phyloP scores from a whole-genome alignment of 2,113 vertebrate species.

The Atrichornis clamosus region DNA sequence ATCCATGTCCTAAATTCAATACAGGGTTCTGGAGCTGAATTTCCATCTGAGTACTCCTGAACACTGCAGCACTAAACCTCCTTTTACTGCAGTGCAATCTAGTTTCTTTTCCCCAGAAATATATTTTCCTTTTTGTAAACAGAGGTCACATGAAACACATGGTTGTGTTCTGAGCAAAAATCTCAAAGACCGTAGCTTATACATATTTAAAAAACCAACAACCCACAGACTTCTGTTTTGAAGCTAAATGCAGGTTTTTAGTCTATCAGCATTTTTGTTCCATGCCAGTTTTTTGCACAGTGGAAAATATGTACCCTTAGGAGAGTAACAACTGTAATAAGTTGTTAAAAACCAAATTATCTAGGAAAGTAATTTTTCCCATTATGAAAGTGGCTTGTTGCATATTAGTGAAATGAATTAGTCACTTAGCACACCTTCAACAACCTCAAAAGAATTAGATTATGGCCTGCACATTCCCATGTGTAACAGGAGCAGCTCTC shows the following conservation, averaged over 20 bases:
- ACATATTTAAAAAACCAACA: neutral
- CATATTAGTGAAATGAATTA: conserved; percentile 16
- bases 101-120: neutral
- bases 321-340: neutral
- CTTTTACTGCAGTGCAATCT: neutral
- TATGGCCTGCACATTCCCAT: neutral
- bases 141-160: neutral
- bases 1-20: neutral
- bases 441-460: neutral
- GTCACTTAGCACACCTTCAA: conserved; percentile 23
- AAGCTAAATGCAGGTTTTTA: neutral
- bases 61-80: neutral
- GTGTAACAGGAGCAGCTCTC: neutral
- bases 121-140: neutral
- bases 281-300: neutral
- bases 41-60: neutral
- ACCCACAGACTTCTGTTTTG: neutral
- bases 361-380: conserved; percentile 1
- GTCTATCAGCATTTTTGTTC: neutral
- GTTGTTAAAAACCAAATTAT: neutral
- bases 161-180: neutral
- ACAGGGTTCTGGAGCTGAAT: neutral
- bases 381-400: conserved; percentile 5
- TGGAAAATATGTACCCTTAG: neutral
- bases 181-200: neutral